Evolutionary conservation across 1,140 invertebrate species (phyloP).

Genomic region (Lordiphosa mommai): DNA sequence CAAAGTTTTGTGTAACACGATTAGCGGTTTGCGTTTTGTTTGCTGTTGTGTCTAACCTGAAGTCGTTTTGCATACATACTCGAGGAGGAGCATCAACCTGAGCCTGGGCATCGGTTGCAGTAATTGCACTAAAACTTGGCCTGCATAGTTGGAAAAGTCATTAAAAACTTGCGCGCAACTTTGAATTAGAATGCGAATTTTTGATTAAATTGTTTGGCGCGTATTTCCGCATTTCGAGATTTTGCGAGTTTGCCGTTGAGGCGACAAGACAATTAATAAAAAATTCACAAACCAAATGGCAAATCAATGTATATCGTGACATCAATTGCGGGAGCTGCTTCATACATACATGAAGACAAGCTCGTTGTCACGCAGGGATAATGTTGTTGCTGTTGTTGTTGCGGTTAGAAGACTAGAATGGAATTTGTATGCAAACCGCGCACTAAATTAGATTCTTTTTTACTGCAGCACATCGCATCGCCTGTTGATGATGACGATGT

Average conservation of each 20-base stretch:
- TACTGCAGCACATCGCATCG: conserved; percentile 57
- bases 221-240: conserved; percentile 8
- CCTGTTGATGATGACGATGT: conserved; percentile 47
- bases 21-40: conserved; percentile 72
- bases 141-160: conserved; percentile 58
- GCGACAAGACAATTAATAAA: conserved; percentile 70
- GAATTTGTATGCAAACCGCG: conserved; percentile 78
- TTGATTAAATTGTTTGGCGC: conserved; percentile 65
- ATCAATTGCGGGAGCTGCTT: conserved; percentile 45
- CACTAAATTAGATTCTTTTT: conserved; percentile 78
- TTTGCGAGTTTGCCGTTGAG: conserved; percentile 1
- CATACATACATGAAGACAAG: background rate
- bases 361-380: conserved; percentile 53
- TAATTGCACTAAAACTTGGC: conserved; percentile 59
- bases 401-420: conserved; percentile 3
- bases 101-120: conserved; percentile 36
- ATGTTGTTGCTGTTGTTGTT: conserved; percentile 4
- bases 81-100: background rate
- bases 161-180: conserved; percentile 69
- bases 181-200: conserved; percentile 61
- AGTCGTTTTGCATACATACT: conserved; percentile 21
- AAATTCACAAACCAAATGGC: conserved; percentile 67
- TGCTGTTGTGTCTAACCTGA: conserved; percentile 50
- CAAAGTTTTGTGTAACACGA: conserved; percentile 72
- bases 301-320: conserved; percentile 79